Conservation (phyloP, 2,113 vertebrate species). For the Macquaria australasica region DNA sequence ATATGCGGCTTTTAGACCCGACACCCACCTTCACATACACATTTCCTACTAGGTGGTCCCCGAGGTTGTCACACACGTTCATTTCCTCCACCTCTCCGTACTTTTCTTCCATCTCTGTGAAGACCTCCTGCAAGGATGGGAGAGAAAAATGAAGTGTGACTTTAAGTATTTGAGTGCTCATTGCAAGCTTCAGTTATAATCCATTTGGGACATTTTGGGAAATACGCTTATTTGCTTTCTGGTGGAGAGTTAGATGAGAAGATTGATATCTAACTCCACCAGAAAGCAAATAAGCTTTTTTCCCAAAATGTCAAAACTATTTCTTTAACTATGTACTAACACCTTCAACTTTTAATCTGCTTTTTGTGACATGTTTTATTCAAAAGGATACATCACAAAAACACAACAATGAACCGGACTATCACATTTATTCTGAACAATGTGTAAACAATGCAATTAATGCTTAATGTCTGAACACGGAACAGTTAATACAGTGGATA, state of each 20-base stretch:
- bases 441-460: no score
- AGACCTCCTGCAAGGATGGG: slow-evolving; percentile 89
- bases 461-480: no score
- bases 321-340: no score
- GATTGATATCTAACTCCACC: neutral
- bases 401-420: no score
- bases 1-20: neutral
- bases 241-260: neutral
- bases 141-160: neutral
- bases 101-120: slow-evolving; percentile 99
- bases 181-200: neutral
- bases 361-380: no score
- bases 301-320: no score
- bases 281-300: neutral
- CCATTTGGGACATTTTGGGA: neutral
- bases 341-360: no score
- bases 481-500: no score
- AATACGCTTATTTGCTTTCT: neutral
- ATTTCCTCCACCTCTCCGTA: slow-evolving; percentile 99
- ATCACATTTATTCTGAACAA: no score
- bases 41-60: slow-evolving; percentile 97
- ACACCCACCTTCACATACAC: slow-evolving; percentile 96
- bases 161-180: neutral
- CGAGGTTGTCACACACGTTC: slow-evolving; percentile 98
- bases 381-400: no score